Evolutionary conservation across 2,113 vertebrate genomes (phyloP).

Genomic region (Amblyopsis rosae): DNA sequence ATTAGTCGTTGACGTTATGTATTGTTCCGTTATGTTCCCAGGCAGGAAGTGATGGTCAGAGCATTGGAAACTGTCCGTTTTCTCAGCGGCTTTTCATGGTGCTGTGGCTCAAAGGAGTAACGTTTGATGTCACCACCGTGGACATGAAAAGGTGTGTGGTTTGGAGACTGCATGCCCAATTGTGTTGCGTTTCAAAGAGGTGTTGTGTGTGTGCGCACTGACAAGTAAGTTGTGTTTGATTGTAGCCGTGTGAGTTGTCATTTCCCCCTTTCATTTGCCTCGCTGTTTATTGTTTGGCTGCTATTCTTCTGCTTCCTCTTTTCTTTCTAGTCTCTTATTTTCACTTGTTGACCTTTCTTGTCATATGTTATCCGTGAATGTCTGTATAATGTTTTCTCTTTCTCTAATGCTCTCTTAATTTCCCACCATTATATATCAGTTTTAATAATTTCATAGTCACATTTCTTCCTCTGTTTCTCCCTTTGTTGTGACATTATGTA

Average conservation of each 20-base stretch:
- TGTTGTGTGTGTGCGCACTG: background rate
- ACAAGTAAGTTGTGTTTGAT: background rate
- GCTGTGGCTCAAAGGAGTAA: constrained; percentile 90
- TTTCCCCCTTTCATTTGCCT: background rate
- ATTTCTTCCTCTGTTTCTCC: too few species aligned
- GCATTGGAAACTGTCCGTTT: constrained; percentile 92
- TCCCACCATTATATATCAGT: too few species aligned
- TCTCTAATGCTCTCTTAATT: too few species aligned
- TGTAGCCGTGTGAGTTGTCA: background rate
- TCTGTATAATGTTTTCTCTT: too few species aligned
- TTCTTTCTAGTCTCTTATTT: background rate
- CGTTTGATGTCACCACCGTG: constrained; percentile 90
- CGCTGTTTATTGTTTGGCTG: background rate
- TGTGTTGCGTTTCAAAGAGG: background rate
- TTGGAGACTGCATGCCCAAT: too few species aligned
- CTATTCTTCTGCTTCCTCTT: too few species aligned
- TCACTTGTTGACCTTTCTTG: too few species aligned
- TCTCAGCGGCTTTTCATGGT: constrained; percentile 94
- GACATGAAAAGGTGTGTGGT: constrained; percentile 85
- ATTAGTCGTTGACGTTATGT: background rate
- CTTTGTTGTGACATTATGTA: too few species aligned
- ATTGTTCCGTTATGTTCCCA: constrained; percentile 45
- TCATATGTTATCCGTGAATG: too few species aligned
- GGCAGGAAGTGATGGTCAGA: constrained; percentile 90
- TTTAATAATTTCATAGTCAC: too few species aligned